phyloP scores from a whole-genome alignment of 2,113 vertebrate genomes.

The Phylloscopus trochilus region DNA sequence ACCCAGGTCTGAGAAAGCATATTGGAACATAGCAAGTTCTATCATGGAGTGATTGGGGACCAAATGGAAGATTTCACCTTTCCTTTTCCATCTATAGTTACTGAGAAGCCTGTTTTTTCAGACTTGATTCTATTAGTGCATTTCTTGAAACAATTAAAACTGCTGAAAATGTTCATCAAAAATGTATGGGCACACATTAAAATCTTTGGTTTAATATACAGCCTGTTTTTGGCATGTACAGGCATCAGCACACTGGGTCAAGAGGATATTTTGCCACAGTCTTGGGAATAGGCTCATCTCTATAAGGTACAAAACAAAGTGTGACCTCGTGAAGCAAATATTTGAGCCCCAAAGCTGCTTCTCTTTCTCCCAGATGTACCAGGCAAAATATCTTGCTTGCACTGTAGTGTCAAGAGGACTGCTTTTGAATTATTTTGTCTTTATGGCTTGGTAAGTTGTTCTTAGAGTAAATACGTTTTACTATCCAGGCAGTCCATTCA shows the following conservation, averaged over 20 bases:
- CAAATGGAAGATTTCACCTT: not conserved
- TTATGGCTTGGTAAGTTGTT: not conserved
- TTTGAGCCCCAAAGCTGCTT: not conserved
- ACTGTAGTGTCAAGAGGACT: not conserved
- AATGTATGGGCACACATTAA: not conserved
- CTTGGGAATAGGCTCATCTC: not conserved
- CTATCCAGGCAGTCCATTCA: not conserved
- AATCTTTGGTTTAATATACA: not conserved
- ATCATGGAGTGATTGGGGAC: rapidly evolving
- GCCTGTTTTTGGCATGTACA: not conserved
- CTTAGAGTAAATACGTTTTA: not conserved
- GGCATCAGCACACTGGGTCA: not conserved
- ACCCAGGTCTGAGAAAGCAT: not conserved
- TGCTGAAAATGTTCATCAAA: not conserved
- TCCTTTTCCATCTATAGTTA: not conserved
- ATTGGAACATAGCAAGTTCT: not conserved
- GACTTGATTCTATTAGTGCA: not conserved
- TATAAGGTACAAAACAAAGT: not conserved
- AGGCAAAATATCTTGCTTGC: not conserved
- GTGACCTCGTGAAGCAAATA: not conserved
- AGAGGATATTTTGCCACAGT: not conserved
- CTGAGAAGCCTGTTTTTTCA: not conserved
- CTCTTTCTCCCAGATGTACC: not conserved
- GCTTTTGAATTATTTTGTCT: not conserved
- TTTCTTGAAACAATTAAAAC: not conserved